Evolutionary conservation across 2,113 vertebrate species (phyloP).

Genomic region (Galbula dea): DNA sequence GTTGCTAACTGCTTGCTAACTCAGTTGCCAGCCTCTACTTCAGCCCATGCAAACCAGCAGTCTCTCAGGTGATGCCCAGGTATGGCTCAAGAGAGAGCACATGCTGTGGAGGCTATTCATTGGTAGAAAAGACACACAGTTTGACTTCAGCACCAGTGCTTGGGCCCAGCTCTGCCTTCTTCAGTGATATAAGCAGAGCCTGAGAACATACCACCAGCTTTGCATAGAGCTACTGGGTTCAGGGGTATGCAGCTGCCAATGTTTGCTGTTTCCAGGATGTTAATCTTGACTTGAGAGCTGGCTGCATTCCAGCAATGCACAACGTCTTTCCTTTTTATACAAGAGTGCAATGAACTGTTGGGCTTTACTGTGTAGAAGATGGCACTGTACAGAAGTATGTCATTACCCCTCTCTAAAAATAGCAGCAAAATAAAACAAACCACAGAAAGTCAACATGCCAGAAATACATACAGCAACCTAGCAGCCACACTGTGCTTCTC

Average conservation of each 20-base stretch:
- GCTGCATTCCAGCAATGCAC: neutral
- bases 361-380: neutral
- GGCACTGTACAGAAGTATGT: neutral
- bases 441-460: neutral
- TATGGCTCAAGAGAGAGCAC: neutral
- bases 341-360: neutral
- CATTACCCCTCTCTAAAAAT: neutral
- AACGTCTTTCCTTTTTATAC: neutral
- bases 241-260: neutral
- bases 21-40: neutral
- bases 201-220: neutral
- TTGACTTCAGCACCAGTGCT: neutral
- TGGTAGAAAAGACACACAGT: neutral
- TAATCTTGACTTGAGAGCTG: neutral
- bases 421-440: neutral
- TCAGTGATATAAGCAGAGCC: neutral
- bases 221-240: neutral
- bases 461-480: neutral
- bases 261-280: slow-evolving; percentile 10
- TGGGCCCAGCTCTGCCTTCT: neutral
- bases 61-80: neutral
- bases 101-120: neutral
- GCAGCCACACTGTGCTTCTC: neutral
- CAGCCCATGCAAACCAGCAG: neutral
- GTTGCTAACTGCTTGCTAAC: neutral